Percentiles rank a stretch among this genome's conserved stretches.
These are phyloP conservation scores for Ormia ochracea DNA, from an alignment of 2,888 invertebrate genomes.

Conservation along the genomic window DNA sequence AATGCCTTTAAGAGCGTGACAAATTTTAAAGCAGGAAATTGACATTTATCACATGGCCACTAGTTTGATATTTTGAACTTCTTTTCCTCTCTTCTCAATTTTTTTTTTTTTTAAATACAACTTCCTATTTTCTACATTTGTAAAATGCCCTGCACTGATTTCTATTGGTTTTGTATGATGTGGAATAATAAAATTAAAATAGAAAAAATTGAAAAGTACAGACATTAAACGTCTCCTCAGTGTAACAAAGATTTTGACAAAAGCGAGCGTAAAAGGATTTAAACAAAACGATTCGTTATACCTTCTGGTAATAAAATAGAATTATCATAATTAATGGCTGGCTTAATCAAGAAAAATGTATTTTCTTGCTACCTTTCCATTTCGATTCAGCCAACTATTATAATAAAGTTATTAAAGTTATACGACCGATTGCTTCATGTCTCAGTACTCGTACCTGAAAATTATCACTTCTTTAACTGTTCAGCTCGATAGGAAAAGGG, in stretches of 20 bases:
- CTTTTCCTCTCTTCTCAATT: slow-evolving; percentile 1
- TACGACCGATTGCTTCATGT: no score
- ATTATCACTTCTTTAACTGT: slow-evolving; percentile 49
- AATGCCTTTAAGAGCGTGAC: slow-evolving; percentile 56
- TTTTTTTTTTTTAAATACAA: slow-evolving; percentile 19
- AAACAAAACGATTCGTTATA: slow-evolving; percentile 65
- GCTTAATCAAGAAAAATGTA: slow-evolving; percentile 74
- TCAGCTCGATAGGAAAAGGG: slow-evolving; percentile 10
- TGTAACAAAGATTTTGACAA: slow-evolving; percentile 1
- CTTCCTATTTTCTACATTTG: slow-evolving; percentile 61
- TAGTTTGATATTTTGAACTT: slow-evolving; percentile 55
- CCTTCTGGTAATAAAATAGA: slow-evolving; percentile 65
- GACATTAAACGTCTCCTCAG: slow-evolving; percentile 15
- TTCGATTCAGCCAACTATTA: slow-evolving; percentile 51
- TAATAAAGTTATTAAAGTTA: slow-evolving; percentile 70
- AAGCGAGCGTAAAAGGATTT: not conserved
- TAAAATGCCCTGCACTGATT: slow-evolving; percentile 69
- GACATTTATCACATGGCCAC: slow-evolving; percentile 72
- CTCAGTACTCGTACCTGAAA: not conserved
- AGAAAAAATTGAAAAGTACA: not conserved
- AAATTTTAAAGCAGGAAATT: slow-evolving; percentile 71
- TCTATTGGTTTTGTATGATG: slow-evolving; percentile 67
- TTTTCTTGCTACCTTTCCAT: no score
- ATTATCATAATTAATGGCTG: slow-evolving; percentile 74
- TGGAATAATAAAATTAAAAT: not conserved